A percentile compares a stretch with the other conserved stretches of the same genome.
Evolutionary conservation across 1,140 invertebrate genomes (phyloP).

Genomic region (Meloidogyne exigua): DNA sequence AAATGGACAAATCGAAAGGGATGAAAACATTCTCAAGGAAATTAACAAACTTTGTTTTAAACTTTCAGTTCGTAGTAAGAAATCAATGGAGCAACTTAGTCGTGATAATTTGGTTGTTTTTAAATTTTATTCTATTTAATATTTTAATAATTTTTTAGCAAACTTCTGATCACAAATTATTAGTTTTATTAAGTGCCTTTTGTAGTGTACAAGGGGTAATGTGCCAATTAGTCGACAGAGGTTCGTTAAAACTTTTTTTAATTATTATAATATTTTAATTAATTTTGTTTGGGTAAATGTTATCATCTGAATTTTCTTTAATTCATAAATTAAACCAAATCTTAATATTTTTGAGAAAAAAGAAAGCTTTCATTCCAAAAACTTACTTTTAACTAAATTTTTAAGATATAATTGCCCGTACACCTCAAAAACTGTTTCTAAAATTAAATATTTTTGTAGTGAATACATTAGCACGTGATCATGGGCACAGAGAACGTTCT

Average conservation of each 20-base stretch:
- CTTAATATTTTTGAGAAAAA: too few relatives aligned
- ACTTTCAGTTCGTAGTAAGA: conserved; percentile 21
- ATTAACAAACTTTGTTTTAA: conserved; percentile 47
- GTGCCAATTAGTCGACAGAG: conserved; percentile 14
- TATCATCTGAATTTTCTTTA: too few relatives aligned
- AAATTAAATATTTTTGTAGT: not conserved
- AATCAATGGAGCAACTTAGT: conserved; percentile 3
- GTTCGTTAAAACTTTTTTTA: not conserved
- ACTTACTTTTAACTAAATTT: too few relatives aligned
- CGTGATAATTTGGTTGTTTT: conserved; percentile 20
- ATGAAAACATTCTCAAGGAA: conserved; percentile 32
- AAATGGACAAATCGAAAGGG: conserved; percentile 31
- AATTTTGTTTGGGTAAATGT: too few relatives aligned
- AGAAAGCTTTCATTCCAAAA: too few relatives aligned
- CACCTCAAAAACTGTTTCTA: too few relatives aligned
- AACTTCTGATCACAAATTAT: conserved; percentile 38
- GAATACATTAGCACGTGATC: not conserved
- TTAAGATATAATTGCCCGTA: too few relatives aligned
- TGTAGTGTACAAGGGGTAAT: conserved; percentile 33
- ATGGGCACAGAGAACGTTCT: not conserved
- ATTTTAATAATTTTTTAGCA: conserved; percentile 26
- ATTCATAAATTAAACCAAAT: too few relatives aligned
- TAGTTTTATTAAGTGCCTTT: conserved; percentile 40
- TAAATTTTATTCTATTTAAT: not conserved
- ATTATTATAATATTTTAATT: not conserved